Evolutionary conservation across 2,888 invertebrate genomes (phyloP).

Genomic region (Branchipolynoe longqiensis): DNA sequence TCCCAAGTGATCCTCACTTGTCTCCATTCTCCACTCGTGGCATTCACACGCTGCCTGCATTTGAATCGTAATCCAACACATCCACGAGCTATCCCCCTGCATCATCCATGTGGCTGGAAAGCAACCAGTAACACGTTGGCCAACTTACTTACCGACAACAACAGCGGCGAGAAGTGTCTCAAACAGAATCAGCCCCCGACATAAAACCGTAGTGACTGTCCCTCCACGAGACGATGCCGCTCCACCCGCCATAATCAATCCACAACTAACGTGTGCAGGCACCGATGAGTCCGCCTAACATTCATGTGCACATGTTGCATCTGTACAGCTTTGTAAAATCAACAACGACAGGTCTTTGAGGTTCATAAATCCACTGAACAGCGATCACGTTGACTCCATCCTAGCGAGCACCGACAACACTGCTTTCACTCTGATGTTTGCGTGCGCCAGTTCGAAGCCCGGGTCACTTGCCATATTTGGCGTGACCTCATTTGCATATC

Average conservation of each 20-base stretch:
- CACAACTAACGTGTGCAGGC: neutral
- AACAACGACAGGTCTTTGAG: neutral
- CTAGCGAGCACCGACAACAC: slow-evolving; percentile 25
- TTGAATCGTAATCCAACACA: slow-evolving; percentile 26
- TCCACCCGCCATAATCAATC: slow-evolving; percentile 40
- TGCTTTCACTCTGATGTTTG: slow-evolving; percentile 4
- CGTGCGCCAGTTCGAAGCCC: slow-evolving; percentile 6
- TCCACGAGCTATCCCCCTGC: no score
- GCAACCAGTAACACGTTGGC: neutral
- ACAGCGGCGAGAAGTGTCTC: slow-evolving; percentile 38
- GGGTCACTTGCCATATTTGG: slow-evolving; percentile 56
- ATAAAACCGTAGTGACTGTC: slow-evolving; percentile 11
- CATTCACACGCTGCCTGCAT: neutral
- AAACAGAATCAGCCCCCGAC: slow-evolving; percentile 32
- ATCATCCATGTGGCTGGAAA: neutral
- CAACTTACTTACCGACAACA: slow-evolving; percentile 48
- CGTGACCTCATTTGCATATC: slow-evolving; percentile 42
- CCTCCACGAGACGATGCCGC: neutral
- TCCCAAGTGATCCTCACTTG: slow-evolving; percentile 32
- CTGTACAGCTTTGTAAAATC: slow-evolving; percentile 26
- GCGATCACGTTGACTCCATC: slow-evolving; percentile 46
- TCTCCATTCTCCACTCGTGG: neutral
- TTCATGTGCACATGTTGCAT: slow-evolving; percentile 45
- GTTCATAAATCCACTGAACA: slow-evolving; percentile 16
- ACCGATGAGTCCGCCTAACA: slow-evolving; percentile 32